Percentiles rank a stretch among this genome's conserved stretches.
Evolutionary conservation across 1,140 invertebrate species (phyloP).

Genomic region (Neuroterus valhalla): DNA sequence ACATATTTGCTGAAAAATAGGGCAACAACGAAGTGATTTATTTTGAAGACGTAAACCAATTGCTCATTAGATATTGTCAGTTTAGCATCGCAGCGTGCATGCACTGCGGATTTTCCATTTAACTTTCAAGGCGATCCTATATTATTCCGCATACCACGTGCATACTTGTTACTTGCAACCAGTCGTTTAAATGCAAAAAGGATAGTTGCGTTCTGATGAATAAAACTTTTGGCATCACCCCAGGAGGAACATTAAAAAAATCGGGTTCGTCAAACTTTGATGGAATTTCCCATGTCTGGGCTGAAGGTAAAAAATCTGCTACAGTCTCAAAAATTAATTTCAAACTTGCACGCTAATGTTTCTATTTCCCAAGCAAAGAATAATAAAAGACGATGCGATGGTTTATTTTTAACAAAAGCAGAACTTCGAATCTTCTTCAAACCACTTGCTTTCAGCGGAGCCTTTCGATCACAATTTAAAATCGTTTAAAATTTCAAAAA

Average conservation of each 20-base stretch:
- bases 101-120: conserved; percentile 22
- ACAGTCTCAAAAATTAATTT: too few species aligned
- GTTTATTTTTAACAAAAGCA: too few species aligned
- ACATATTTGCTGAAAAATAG: too few species aligned
- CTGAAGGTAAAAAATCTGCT: too few species aligned
- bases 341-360: too few species aligned
- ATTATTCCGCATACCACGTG: conserved; percentile 25
- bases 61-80: conserved; percentile 11
- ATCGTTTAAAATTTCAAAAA: too few species aligned
- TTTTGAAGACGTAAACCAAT: background rate
- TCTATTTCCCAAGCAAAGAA: too few species aligned
- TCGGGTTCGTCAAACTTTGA: background rate
- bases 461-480: too few species aligned
- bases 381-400: too few species aligned
- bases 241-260: background rate
- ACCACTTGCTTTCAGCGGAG: too few species aligned
- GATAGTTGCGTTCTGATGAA: conserved; percentile 2
- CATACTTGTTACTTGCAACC: conserved; percentile 7
- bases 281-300: background rate
- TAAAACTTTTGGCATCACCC: background rate
- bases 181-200: conserved; percentile 5
- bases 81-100: conserved; percentile 1
- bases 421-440: too few species aligned
- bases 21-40: too few species aligned
- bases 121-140: conserved; percentile 20